Percentiles rank a stretch among this genome's conserved stretches.
Evolutionary conservation across 2,797 vertebrate genomes (phyloP).

Genomic region (Chromis chromis): DNA sequence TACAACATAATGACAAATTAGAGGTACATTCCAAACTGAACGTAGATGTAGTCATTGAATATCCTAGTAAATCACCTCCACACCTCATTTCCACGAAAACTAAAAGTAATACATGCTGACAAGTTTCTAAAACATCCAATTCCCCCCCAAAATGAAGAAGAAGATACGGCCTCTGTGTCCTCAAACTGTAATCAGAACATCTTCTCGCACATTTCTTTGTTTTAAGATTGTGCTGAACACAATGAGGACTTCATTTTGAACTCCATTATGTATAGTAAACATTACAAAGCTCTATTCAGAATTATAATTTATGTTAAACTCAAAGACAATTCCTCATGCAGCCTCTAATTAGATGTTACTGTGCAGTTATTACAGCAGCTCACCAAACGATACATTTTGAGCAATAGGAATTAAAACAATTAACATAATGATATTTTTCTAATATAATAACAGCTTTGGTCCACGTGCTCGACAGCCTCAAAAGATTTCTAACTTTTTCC

Average conservation of each 20-base stretch:
- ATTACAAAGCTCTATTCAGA: not conserved
- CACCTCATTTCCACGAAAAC: not conserved
- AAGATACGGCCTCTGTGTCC: not conserved
- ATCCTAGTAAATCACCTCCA: not conserved
- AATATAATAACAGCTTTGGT: constrained; percentile 23
- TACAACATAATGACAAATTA: not conserved
- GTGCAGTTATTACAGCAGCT: constrained; percentile 19
- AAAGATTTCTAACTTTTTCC: constrained; percentile 15
- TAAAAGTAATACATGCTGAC: not conserved
- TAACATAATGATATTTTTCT: constrained; percentile 6
- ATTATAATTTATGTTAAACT: constrained; percentile 16
- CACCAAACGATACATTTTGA: constrained; percentile 5
- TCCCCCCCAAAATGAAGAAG: not conserved
- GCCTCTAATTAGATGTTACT: constrained; percentile 34
- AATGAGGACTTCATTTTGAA: not conserved
- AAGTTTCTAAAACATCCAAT: not conserved
- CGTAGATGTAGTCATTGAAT: not conserved
- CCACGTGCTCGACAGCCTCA: not conserved
- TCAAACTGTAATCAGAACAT: not conserved
- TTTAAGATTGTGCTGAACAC: not conserved
- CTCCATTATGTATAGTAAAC: not conserved
- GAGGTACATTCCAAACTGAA: not conserved
- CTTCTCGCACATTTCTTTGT: not conserved
- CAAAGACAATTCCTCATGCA: constrained; percentile 21
- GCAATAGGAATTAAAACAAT: constrained; percentile 37